A percentile compares a stretch with the other conserved stretches of the same genome.
phyloP scores from a whole-genome alignment of 2,797 vertebrate genomes.

The Epinephelus awoara region DNA sequence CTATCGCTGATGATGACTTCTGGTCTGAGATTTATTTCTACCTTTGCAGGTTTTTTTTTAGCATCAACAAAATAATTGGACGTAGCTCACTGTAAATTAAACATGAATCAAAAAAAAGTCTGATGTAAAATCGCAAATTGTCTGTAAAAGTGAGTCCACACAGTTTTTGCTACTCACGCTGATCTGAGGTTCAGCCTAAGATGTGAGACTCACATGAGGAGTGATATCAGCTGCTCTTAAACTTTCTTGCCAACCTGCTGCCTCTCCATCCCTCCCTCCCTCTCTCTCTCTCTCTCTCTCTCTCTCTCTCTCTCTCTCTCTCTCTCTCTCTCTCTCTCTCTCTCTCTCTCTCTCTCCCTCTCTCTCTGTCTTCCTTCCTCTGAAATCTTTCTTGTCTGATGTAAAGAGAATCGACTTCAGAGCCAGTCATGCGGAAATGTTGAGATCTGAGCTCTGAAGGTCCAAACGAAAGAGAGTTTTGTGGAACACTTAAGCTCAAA shows the following conservation, averaged over 20 bases:
- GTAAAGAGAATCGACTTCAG: neutral
- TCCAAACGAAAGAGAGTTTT: slow-evolving; percentile 2
- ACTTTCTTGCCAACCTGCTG: neutral
- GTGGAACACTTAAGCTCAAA: neutral
- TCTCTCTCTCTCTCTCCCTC: no score
- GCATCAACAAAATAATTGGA: no score
- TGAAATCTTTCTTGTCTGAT: neutral
- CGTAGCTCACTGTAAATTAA: no score
- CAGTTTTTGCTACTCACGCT: no score
- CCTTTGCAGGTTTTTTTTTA: no score
- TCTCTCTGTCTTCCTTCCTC: neutral
- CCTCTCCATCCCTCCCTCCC: neutral
- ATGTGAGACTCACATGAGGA: neutral
- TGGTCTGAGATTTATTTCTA: no score
- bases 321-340: neutral
- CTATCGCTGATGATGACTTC: no score
- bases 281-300: neutral
- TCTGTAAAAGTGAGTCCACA: no score
- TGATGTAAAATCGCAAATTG: no score
- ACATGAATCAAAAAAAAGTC: no score
- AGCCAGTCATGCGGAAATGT: neutral
- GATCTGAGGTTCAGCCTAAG: neutral
- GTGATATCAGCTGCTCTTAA: neutral
- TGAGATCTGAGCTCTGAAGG: slow-evolving; percentile 6
- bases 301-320: neutral